Base-by-base conservation (phyloP, 2,797 vertebrate genomes). In the Microctenopoma steveboyesi region DNA sequence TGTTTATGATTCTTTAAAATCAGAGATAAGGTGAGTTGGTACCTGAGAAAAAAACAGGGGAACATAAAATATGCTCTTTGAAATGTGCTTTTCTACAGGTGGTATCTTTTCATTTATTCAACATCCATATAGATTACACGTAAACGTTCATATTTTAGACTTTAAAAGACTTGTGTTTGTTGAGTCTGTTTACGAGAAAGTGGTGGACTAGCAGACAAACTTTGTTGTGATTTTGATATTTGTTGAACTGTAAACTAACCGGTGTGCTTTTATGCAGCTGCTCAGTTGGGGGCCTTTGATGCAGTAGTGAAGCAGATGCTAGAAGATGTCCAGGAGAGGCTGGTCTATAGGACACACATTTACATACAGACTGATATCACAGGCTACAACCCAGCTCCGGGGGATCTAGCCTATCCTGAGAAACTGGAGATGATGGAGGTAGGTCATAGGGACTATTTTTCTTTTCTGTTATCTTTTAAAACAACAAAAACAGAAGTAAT, bases 371-470 rank as follows among this genome's bases (percentile, higher is more conserved):
- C 95, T 0, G 98, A 99, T 85, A 99, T 99, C 83, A 91, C 65
- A 0, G 98, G 98, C 67, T 99, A 99, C 83, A 99, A 96, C 69
- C 97, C 97, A 4, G 98, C 98, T 1, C 96, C 96, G 0, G 98
- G 98, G 0, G 98, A 99, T 69, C 94, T 99, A 42, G 98, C 98
- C 0, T 99, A 99, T 80, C 98, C 98, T 0, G 98, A 98, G 53
- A 99, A 99, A 83, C 84, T 99, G 82, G 95, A 96, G 81, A 99
- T 99, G 98, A 99, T 99, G 98, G 97, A 98, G 95, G 98, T 96
- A 79, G 64, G 74, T 70, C 40, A 60, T 62, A 51, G 16, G 15
- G 4, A 30, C 16, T 33, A 1, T 35, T 39, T 46, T 2, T 25
- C 14, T 3, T 22, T 33, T 61, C n/a, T 16, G 33, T 43, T 39